Evolutionary conservation across 2,797 vertebrate species (phyloP).

Genomic region (Scarus forsteni): DNA sequence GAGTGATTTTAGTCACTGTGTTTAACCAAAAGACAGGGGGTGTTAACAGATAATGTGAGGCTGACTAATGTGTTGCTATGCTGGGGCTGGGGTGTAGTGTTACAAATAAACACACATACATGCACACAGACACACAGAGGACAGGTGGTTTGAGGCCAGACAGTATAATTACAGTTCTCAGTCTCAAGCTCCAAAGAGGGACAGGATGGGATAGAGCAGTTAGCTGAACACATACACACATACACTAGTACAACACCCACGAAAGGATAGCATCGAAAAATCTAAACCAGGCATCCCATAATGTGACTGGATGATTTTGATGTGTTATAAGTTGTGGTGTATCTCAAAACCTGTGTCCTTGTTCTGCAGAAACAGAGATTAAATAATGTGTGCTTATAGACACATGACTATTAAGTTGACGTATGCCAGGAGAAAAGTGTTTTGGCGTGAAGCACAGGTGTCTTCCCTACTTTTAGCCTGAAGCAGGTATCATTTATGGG

Average conservation of each 20-base stretch:
- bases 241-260: constrained; percentile 12
- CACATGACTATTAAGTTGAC: no score
- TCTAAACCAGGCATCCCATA: no score
- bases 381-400: no score
- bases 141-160: constrained; percentile 58
- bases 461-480: no score
- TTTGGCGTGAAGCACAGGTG: no score
- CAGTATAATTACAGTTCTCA: constrained; percentile 60
- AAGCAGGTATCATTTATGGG: no score
- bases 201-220: constrained; percentile 29
- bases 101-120: constrained; percentile 26
- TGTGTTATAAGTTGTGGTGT: no score
- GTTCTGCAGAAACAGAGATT: no score
- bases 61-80: constrained; percentile 30
- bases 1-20: constrained; percentile 18
- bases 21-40: constrained; percentile 21
- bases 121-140: constrained; percentile 38
- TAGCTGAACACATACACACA: constrained; percentile 26
- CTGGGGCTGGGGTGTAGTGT: constrained; percentile 26
- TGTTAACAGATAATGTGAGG: constrained; percentile 28
- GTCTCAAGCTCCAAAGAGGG: constrained; percentile 31
- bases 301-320: no score
- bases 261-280: not conserved
- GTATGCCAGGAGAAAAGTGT: no score
- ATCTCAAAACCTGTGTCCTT: no score